Evolutionary conservation across 2,113 vertebrate genomes (phyloP).

Genomic region (Aspiorhynchus laticeps): DNA sequence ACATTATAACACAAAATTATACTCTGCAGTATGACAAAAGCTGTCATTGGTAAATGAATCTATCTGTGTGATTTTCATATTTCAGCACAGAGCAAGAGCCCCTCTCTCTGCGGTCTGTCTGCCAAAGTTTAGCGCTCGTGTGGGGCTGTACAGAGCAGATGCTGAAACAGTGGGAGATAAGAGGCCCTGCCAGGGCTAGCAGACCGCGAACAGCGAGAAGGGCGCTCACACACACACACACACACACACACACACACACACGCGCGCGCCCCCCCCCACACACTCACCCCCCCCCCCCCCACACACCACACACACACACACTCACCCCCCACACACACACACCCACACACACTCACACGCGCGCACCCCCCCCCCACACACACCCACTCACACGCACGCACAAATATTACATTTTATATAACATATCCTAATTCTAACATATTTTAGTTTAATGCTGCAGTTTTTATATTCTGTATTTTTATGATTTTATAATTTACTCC

Average conservation of each 20-base stretch:
- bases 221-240: constrained; percentile 2
- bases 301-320: constrained; percentile 3
- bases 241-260: constrained; percentile 13
- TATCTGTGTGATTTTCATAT: constrained; percentile 25
- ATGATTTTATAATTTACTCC: too few species aligned
- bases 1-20: constrained; percentile 7
- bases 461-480: neutral
- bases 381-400: neutral
- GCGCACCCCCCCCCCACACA: neutral
- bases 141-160: constrained; percentile 55
- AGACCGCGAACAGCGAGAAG: constrained; percentile 51
- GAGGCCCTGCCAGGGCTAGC: constrained; percentile 51
- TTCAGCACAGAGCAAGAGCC: constrained; percentile 42
- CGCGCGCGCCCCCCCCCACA: neutral
- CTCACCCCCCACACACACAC: neutral
- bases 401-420: neutral
- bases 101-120: constrained; percentile 50
- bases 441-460: neutral
- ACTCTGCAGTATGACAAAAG: constrained; percentile 10
- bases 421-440: neutral
- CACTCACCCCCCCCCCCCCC: too few species aligned
- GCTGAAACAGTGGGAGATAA: constrained; percentile 53
- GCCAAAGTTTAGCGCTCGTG: constrained; percentile 36
- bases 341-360: constrained; percentile 1
- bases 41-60: constrained; percentile 38